Conservation (phyloP, 2,888 invertebrate species). For the Drosophila paramelanica region DNA sequence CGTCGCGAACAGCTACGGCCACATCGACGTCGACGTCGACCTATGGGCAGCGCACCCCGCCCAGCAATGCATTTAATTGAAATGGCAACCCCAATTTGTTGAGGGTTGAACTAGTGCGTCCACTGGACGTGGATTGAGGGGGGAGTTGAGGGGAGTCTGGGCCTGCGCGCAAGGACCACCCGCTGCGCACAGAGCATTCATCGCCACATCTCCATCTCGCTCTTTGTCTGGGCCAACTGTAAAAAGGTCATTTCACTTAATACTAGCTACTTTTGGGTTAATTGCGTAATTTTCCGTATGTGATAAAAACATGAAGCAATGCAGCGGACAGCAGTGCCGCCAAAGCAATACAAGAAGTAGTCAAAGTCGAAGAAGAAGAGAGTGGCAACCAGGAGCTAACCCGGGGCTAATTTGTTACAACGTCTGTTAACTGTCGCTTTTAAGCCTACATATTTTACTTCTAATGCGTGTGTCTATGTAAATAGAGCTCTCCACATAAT, state of each 20-base stretch:
- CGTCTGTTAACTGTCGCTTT: conserved; percentile 63
- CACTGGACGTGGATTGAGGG: conserved; percentile 2
- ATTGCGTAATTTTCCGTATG: conserved; percentile 68
- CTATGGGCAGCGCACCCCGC: conserved; percentile 80
- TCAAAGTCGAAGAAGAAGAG: not conserved
- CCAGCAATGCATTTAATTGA: conserved; percentile 83
- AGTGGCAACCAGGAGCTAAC: conserved; percentile 18
- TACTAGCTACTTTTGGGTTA: conserved; percentile 68
- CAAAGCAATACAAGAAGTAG: conserved; percentile 57
- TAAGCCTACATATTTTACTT: conserved; percentile 45
- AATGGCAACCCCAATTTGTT: conserved; percentile 72
- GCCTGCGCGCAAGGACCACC: conserved; percentile 71
- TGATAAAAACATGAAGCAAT: conserved; percentile 68
- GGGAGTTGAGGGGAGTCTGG: not conserved
- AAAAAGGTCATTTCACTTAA: conserved; percentile 71
- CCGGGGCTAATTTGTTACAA: conserved; percentile 64
- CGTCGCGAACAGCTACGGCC: conserved; percentile 31
- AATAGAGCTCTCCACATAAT: conserved; percentile 39
- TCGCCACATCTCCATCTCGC: conserved; percentile 17
- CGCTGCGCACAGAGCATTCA: conserved; percentile 52
- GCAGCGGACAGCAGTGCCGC: conserved; percentile 25
- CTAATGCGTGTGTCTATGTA: conserved; percentile 38
- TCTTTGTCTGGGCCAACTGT: conserved; percentile 20
- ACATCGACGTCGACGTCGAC: conserved; percentile 53
- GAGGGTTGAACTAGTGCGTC: conserved; percentile 39